Conservation (phyloP, 2,797 vertebrate genomes). For the Anniella stebbinsi region DNA sequence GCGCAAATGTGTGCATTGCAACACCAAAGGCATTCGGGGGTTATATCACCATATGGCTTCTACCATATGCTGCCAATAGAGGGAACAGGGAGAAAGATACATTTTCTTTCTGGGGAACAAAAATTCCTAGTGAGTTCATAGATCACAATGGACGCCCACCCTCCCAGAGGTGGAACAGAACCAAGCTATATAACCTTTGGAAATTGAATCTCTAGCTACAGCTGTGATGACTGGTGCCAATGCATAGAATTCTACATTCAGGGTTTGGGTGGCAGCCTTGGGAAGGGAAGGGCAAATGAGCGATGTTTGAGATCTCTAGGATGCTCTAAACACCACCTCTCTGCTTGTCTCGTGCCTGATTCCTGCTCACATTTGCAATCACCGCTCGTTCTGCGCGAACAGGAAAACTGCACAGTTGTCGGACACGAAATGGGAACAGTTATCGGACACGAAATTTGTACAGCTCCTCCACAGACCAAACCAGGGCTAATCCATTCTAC, state of each 20-base stretch:
- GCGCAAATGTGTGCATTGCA: not conserved
- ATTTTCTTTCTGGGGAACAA: not conserved
- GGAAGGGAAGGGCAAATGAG: too few species aligned
- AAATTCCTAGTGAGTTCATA: not conserved
- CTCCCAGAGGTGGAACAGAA: not conserved
- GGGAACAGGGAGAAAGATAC: not conserved
- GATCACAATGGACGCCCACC: not conserved
- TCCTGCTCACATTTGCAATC: too few species aligned
- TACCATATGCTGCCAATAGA: slow-evolving; percentile 2
- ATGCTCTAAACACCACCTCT: too few species aligned
- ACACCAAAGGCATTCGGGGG: not conserved
- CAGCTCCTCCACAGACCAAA: too few species aligned
- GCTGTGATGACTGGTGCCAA: not conserved
- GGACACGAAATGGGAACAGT: too few species aligned
- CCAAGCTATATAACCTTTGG: not conserved
- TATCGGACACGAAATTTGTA: too few species aligned
- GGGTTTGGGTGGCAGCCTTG: not conserved
- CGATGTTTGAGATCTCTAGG: too few species aligned
- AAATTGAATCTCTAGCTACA: not conserved
- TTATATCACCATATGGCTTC: accelerated
- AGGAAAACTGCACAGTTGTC: too few species aligned
- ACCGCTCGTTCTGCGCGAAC: too few species aligned
- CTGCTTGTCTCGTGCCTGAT: too few species aligned
- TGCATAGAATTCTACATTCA: not conserved
- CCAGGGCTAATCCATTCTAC: too few species aligned